Percentiles rank a stretch among this genome's conserved stretches.
phyloP scores from a whole-genome alignment of 37 sponge, comb jelly and placozoan genomes.

The Hexactinellida sp. region DNA sequence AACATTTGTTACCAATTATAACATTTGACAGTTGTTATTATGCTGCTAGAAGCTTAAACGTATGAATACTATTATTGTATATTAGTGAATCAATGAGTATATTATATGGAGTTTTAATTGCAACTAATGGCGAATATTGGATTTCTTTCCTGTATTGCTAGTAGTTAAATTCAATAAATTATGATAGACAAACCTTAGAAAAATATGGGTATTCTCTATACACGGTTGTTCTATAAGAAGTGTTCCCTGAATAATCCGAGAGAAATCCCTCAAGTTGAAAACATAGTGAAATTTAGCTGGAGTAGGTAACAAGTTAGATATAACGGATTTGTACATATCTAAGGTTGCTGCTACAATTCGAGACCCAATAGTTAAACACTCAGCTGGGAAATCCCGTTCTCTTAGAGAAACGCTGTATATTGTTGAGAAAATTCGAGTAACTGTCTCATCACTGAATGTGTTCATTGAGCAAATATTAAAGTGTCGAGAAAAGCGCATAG shows the following conservation, averaged over 20 bases:
- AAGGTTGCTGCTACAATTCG: slow-evolving; percentile 79
- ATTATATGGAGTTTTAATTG: background rate
- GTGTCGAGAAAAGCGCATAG: slow-evolving; percentile 81
- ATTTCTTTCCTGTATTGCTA: no score
- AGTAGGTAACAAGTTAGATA: slow-evolving; percentile 77
- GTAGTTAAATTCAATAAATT: background rate
- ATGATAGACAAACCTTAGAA: slow-evolving; percentile 36
- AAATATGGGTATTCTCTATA: slow-evolving; percentile 72
- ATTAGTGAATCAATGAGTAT: no score
- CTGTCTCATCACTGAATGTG: slow-evolving; percentile 85
- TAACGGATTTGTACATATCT: slow-evolving; percentile 83
- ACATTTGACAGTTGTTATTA: no score
- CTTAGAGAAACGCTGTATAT: slow-evolving; percentile 55
- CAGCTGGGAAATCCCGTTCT: slow-evolving; percentile 45
- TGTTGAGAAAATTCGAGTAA: slow-evolving; percentile 82
- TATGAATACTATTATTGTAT: no score
- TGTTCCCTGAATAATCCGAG: slow-evolving; percentile 78
- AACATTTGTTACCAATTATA: no score
- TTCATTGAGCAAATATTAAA: slow-evolving; percentile 82
- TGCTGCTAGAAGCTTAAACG: no score
- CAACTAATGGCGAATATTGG: background rate
- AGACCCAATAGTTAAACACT: slow-evolving; percentile 53
- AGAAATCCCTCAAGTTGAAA: slow-evolving; percentile 93
- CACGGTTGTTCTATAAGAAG: slow-evolving; percentile 69
- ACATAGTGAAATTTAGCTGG: slow-evolving; percentile 97